Base-by-base conservation (phyloP, 1,140 invertebrate genomes). In the Microplitis mediator region DNA sequence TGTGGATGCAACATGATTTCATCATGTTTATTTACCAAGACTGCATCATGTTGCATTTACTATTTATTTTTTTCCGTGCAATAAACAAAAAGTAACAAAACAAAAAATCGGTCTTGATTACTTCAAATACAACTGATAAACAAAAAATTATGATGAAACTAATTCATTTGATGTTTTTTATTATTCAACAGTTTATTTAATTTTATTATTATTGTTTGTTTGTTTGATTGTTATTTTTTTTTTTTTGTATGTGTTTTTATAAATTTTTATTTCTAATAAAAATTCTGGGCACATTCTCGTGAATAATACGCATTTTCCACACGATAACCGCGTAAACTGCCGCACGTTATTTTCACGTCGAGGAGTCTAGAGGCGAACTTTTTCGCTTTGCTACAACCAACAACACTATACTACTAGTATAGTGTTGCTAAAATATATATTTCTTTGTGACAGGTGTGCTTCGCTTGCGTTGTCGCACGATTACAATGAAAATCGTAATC, bases 391-490 rank as follows among this genome's bases (percentile, higher is more conserved):
- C 36, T 50, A 64, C 39, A 31, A 2, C 14, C 13, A 36, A 6
- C 8, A 35, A 16, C 32, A n/a, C 31, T 63, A 45, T 45, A 45
- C 39, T 45, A 45, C 39, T 45, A 11, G 8, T 45, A 45, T 45
- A 45, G 39, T 45, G 39, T 45, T 45, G 39, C 61, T 60, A 9
- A 34, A 14, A 64, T 35, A n/a, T 36, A 64, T 64, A 64, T 64
- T 64, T 64, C 62, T 64, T 23, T 23, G 36, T 64, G 62, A 64
- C 62, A 50, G 62, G 36, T 64, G 62, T 64, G n/a, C 36, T 64
- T 64, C 62, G 62, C 62, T 35, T 50, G 36, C 34, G 34, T 50
- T 64, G 34, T 31, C 62, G 11, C 34, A 36, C 45, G 62, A 64
- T 51, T 64, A 64, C 62, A 35, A 50, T 36, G 62, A n/a, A 35